Evolutionary conservation across 2,113 vertebrate genomes (phyloP).

Genomic region (Clarias batrachus): DNA sequence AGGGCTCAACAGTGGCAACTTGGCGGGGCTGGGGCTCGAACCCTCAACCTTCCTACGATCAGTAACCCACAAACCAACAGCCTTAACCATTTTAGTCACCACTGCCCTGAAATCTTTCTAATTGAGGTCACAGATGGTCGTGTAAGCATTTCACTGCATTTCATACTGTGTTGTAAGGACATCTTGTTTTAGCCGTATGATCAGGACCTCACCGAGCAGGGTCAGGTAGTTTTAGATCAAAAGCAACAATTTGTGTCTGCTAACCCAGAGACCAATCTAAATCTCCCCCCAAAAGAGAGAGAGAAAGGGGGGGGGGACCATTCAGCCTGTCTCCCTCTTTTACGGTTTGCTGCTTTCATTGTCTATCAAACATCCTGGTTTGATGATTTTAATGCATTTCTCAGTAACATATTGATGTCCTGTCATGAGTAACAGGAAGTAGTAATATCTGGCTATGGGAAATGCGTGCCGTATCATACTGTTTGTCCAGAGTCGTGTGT

Average conservation of each 20-base stretch:
- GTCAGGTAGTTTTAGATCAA: too few relatives aligned
- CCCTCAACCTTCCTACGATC: too few relatives aligned
- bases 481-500: background rate
- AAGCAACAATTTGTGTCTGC: slow-evolving; percentile 26
- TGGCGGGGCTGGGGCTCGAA: too few relatives aligned
- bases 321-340: background rate
- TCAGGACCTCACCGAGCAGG: background rate
- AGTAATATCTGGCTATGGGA: background rate
- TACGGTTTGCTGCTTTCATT: background rate
- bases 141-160: too few relatives aligned
- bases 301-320: background rate
- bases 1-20: too few relatives aligned
- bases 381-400: background rate
- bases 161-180: too few relatives aligned
- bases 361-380: background rate
- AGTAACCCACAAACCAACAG: too few relatives aligned
- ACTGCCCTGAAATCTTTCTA: too few relatives aligned
- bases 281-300: slow-evolving; percentile 41
- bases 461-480: background rate
- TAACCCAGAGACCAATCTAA: slow-evolving; percentile 41
- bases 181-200: background rate
- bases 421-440: background rate
- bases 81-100: too few relatives aligned
- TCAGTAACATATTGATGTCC: background rate
- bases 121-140: too few relatives aligned